These are phyloP conservation scores for Heliconius erato DNA, from an alignment of 2,888 invertebrate species.

Conservation along the genomic window DNA sequence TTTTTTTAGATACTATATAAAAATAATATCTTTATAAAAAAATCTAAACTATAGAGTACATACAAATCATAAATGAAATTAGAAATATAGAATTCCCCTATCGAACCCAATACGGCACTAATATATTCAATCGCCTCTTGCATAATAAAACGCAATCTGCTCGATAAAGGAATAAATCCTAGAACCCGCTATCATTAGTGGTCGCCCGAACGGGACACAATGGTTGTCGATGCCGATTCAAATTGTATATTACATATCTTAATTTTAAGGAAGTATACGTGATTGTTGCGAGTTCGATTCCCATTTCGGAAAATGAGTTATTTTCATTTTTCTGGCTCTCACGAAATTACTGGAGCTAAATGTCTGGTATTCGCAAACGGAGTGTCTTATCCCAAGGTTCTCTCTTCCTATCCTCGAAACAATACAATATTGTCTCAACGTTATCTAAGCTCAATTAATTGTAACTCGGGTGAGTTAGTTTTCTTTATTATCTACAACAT, in stretches of 20 bases:
- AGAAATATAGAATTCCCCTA: conserved; percentile 43
- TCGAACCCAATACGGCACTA: conserved; percentile 44
- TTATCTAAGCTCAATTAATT: no score
- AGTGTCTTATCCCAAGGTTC: no score
- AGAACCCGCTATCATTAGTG: conserved; percentile 61
- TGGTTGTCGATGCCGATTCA: conserved; percentile 53
- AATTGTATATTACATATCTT: conserved; percentile 56
- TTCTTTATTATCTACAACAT: no score
- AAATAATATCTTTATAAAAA: no score
- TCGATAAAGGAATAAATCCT: conserved; percentile 72
- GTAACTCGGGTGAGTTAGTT: no score
- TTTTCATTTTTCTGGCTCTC: no score
- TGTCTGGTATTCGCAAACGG: no score
- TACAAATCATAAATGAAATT: conserved; percentile 37
- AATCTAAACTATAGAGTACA: neutral
- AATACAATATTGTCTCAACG: no score
- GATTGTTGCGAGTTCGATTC: neutral
- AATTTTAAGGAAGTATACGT: conserved; percentile 16
- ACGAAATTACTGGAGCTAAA: no score
- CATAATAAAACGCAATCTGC: conserved; percentile 68
- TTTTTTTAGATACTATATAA: no score
- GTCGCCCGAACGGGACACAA: conserved; percentile 58
- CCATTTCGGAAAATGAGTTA: neutral
- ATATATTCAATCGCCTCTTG: conserved; percentile 43
- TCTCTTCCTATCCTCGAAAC: no score